These are phyloP conservation scores for Caenorhabditis sp. DNA, from an alignment of 2,888 invertebrate genomes.

Conservation along the genomic window DNA sequence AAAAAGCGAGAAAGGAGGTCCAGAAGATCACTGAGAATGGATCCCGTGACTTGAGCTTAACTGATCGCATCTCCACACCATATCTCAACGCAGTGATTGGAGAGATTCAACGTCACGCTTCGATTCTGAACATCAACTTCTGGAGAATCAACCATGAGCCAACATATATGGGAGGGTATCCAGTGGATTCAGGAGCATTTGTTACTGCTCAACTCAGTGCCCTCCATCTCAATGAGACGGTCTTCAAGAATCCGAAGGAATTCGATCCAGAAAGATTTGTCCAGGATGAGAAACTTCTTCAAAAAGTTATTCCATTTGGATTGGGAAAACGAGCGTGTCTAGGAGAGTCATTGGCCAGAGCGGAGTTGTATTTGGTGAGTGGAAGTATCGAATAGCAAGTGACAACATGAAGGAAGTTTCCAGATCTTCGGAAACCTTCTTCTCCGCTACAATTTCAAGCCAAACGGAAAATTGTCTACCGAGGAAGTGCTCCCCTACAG, in stretches of 20 bases:
- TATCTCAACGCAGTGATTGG: constrained; percentile 56
- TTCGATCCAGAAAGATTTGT: constrained; percentile 68
- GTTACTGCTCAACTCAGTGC: constrained; percentile 66
- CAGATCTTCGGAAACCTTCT: constrained; percentile 24
- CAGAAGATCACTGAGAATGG: constrained; percentile 52
- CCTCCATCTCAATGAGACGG: constrained; percentile 60
- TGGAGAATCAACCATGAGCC: constrained; percentile 57
- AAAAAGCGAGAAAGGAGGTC: constrained; percentile 54
- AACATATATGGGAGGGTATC: constrained; percentile 57
- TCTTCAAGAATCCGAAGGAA: constrained; percentile 53
- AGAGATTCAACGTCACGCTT: constrained; percentile 70
- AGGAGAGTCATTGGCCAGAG: constrained; percentile 69
- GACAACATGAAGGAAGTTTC: too few species aligned
- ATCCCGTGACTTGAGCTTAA: constrained; percentile 11
- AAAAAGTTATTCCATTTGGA: constrained; percentile 67
- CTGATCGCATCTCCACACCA: constrained; percentile 38
- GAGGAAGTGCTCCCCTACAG: constrained; percentile 12
- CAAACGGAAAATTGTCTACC: constrained; percentile 10
- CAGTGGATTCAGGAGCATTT: constrained; percentile 51
- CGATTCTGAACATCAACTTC: constrained; percentile 66
- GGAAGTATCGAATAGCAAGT: not conserved
- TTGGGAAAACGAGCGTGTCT: constrained; percentile 68
- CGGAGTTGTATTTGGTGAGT: constrained; percentile 70
- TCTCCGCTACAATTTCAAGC: constrained; percentile 16
- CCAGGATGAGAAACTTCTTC: constrained; percentile 48